Evolutionary conservation across 2,888 invertebrate species (phyloP).

Genomic region (Caenorhabditis zanzibari): DNA sequence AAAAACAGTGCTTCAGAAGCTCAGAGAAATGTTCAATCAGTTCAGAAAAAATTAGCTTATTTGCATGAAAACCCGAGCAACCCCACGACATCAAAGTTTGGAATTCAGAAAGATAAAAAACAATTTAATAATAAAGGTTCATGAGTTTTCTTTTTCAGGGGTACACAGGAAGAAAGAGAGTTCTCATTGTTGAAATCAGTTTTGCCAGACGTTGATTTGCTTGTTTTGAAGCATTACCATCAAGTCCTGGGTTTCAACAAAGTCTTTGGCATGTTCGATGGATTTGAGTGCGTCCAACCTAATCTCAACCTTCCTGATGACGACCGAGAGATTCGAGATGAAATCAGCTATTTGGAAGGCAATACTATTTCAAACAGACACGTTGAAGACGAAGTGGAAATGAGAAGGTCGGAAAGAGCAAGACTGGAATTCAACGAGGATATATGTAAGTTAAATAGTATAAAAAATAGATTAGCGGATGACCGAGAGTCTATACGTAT

Average conservation of each 20-base stretch:
- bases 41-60: too few species aligned
- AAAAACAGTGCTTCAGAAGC: too few species aligned
- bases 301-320: neutral
- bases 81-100: too few species aligned
- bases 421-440: neutral
- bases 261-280: neutral
- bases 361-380: neutral
- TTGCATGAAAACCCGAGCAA: too few species aligned
- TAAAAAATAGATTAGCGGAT: neutral
- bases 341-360: neutral
- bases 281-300: neutral
- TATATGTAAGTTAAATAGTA: neutral
- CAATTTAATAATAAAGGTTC: too few species aligned
- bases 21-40: too few species aligned
- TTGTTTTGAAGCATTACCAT: neutral
- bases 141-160: constrained; percentile 5
- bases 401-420: neutral
- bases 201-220: neutral
- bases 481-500: neutral
- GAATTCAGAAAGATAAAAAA: too few species aligned
- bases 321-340: neutral
- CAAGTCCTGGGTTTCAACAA: neutral
- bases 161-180: neutral
- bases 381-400: constrained; percentile 31
- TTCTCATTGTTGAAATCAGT: neutral